phyloP scores from a whole-genome alignment of 2,797 vertebrate genomes.

The Alosa sapidissima region DNA sequence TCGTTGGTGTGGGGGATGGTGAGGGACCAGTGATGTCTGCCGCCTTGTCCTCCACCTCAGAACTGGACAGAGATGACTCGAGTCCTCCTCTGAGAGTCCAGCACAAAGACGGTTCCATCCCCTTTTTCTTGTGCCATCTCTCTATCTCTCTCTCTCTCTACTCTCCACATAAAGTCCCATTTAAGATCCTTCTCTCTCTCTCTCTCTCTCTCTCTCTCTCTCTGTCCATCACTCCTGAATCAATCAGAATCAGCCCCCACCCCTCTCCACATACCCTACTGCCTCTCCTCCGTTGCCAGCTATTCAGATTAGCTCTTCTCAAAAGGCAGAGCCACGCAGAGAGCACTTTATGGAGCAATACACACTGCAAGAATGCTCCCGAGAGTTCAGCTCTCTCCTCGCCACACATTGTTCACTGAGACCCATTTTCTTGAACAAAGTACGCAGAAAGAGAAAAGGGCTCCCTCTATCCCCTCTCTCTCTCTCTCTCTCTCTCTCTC shows the following conservation, averaged over 20 bases:
- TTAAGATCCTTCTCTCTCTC: background rate
- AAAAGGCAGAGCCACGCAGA: slow-evolving; percentile 44
- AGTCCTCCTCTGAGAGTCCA: slow-evolving; percentile 37
- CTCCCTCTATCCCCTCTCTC: background rate
- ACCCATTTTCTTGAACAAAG: slow-evolving; percentile 20
- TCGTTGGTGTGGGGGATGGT: background rate
- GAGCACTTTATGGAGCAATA: slow-evolving; percentile 33
- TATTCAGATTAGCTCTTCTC: slow-evolving; percentile 50
- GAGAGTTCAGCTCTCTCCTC: slow-evolving; percentile 25
- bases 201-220: slow-evolving; percentile 24
- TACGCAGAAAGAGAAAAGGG: background rate
- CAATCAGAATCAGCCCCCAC: slow-evolving; percentile 6
- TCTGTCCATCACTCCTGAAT: slow-evolving; percentile 19
- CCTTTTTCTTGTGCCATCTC: background rate
- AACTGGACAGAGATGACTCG: background rate
- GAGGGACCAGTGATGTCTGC: background rate
- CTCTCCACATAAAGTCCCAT: background rate
- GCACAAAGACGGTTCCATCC: slow-evolving; percentile 32
- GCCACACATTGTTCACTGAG: slow-evolving; percentile 4
- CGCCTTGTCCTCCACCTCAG: background rate
- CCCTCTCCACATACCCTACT: slow-evolving; percentile 20
- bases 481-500: background rate
- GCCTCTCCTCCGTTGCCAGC: slow-evolving; percentile 36
- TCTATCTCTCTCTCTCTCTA: no score
- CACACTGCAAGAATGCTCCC: background rate